Percentiles rank a stretch among this genome's conserved stretches.
phyloP scores from a whole-genome alignment of 2,797 vertebrate species.

The Odontamblyopus rebecca region DNA sequence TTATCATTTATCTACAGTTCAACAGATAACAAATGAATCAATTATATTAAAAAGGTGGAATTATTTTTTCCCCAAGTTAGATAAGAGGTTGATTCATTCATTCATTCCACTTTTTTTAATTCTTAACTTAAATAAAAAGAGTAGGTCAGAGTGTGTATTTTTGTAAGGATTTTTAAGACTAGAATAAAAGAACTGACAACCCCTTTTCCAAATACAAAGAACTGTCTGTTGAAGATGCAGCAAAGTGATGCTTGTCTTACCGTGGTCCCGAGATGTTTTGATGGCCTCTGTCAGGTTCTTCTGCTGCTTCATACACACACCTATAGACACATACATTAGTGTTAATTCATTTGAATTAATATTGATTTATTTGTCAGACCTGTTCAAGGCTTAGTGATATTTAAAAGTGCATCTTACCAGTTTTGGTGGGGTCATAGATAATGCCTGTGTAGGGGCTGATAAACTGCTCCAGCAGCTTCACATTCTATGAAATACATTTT shows the following conservation, averaged over 20 bases:
- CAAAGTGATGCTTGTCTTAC: constrained; percentile 59
- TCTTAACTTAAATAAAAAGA: too few relatives aligned
- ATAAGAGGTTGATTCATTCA: too few relatives aligned
- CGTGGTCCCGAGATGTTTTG: constrained; percentile 76
- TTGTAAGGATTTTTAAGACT: too few relatives aligned
- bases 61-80: too few relatives aligned
- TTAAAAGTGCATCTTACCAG: constrained; percentile 73
- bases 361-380: too few relatives aligned
- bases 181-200: too few relatives aligned
- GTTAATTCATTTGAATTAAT: neutral
- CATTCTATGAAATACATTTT: constrained; percentile 75
- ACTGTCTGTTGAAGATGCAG: neutral
- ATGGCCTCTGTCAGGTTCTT: constrained; percentile 79
- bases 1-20: neutral
- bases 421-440: constrained; percentile 82
- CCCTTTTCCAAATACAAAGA: neutral
- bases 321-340: constrained; percentile 58
- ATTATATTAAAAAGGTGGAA: too few relatives aligned
- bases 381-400: neutral
- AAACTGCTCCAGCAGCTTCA: constrained; percentile 90
- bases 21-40: neutral
- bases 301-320: constrained; percentile 89
- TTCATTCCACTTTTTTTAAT: too few relatives aligned
- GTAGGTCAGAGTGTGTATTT: too few relatives aligned
- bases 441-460: constrained; percentile 81